phyloP scores from a whole-genome alignment of 2,113 vertebrate genomes.

The Puffinus mauretanicus region DNA sequence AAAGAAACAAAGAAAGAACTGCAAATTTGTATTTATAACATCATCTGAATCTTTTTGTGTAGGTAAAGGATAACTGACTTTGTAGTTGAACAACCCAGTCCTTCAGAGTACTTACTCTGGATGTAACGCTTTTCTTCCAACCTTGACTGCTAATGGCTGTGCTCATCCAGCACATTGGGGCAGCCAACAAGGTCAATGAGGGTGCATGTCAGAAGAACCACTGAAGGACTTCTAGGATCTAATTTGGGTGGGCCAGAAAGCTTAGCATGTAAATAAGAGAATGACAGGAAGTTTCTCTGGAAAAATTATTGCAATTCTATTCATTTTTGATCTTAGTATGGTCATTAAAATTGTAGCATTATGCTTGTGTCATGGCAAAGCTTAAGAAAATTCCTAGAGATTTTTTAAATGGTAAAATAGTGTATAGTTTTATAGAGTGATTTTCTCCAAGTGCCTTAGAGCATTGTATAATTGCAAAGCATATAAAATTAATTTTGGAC shows the following conservation, averaged over 20 bases:
- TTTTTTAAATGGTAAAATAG: background rate
- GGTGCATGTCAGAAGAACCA: background rate
- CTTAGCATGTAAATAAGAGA: background rate
- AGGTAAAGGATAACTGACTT: background rate
- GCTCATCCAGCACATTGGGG: background rate
- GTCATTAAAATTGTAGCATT: background rate
- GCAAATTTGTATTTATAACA: background rate
- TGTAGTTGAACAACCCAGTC: background rate
- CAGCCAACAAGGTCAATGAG: background rate
- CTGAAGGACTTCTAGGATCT: background rate
- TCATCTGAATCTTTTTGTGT: background rate
- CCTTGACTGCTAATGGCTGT: background rate
- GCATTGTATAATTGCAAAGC: background rate
- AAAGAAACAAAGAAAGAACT: background rate
- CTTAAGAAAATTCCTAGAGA: background rate
- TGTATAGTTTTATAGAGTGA: background rate
- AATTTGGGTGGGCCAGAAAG: background rate
- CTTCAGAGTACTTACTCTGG: background rate
- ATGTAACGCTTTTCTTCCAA: background rate
- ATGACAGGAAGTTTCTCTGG: background rate
- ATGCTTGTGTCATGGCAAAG: background rate
- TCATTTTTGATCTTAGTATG: background rate
- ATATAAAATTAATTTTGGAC: background rate
- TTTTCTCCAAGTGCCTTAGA: constrained; percentile 1
- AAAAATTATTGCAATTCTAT: background rate